phyloP scores from a whole-genome alignment of 2,888 invertebrate species.

The Aphodius sticticus region DNA sequence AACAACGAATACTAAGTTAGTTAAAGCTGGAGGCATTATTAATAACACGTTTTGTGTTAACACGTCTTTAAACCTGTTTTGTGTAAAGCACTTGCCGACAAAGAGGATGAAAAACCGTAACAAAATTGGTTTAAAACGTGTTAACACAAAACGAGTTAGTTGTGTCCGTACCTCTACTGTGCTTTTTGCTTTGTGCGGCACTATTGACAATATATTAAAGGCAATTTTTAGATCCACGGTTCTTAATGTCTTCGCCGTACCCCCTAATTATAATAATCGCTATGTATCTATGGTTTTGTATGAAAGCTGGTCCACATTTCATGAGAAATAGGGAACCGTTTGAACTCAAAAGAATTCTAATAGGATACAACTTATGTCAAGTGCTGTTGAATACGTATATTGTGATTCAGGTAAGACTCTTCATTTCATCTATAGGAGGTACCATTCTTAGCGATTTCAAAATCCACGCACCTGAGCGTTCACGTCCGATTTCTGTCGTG shows the following conservation, averaged over 20 bases:
- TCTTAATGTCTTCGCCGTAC: conserved; percentile 63
- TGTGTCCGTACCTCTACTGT: not conserved
- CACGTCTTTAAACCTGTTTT: too few species aligned
- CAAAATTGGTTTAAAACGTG: too few species aligned
- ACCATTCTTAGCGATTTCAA: too few species aligned
- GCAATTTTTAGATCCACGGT: conserved; percentile 64
- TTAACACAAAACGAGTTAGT: too few species aligned
- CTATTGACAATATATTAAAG: not conserved
- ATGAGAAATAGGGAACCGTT: conserved; percentile 72
- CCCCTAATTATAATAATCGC: conserved; percentile 61
- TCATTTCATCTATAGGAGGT: too few species aligned
- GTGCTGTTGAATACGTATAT: conserved; percentile 57
- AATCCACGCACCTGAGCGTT: too few species aligned
- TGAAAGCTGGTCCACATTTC: conserved; percentile 68
- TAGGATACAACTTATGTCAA: conserved; percentile 72
- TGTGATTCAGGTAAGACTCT: conserved; percentile 47
- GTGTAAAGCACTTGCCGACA: too few species aligned
- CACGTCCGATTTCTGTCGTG: too few species aligned
- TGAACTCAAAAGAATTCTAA: conserved; percentile 66
- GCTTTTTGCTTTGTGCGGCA: conserved; percentile 41
- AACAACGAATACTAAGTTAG: too few species aligned
- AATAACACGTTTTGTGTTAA: too few species aligned
- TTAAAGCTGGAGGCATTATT: too few species aligned
- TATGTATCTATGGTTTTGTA: conserved; percentile 66
- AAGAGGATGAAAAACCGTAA: too few species aligned